phyloP scores from a whole-genome alignment of 2,888 invertebrate species.

The Liopterus haemorrhoidalis region DNA sequence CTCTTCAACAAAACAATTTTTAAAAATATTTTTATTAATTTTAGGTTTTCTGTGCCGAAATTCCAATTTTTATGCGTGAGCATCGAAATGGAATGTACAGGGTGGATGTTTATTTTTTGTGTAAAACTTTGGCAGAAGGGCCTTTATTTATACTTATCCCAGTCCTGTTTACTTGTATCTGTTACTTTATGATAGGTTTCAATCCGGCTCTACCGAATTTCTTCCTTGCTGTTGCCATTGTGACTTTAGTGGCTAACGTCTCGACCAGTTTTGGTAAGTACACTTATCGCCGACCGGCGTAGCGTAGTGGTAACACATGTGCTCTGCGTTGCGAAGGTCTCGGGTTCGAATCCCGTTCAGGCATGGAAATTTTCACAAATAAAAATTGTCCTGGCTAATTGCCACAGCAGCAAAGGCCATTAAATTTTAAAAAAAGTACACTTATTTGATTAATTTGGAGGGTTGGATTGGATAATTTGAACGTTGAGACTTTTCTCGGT shows the following conservation, averaged over 20 bases:
- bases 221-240: conserved; percentile 67
- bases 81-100: conserved; percentile 87
- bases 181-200: conserved; percentile 86
- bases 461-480: too few relatives aligned
- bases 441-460: too few relatives aligned
- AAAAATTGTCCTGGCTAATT: too few relatives aligned
- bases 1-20: conserved; percentile 9
- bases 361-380: too few relatives aligned
- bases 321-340: too few relatives aligned
- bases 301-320: too few relatives aligned
- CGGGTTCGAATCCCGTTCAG: too few relatives aligned
- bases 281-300: too few relatives aligned
- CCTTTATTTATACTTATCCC: conserved; percentile 83
- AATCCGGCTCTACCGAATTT: conserved; percentile 63
- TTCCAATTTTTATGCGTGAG: conserved; percentile 84
- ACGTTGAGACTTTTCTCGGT: too few relatives aligned
- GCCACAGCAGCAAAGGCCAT: too few relatives aligned
- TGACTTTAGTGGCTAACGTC: conserved; percentile 79
- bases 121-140: conserved; percentile 83
- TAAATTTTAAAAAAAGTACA: too few relatives aligned
- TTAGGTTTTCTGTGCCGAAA: conserved; percentile 83
- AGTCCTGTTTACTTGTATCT: conserved; percentile 70
- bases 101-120: conserved; percentile 83
- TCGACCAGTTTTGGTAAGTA: conserved; percentile 79
- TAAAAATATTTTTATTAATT: conserved; percentile 22